A percentile compares a stretch with the other conserved stretches of the same genome.
These are phyloP conservation scores for Chaenocephalus aceratus DNA, from an alignment of 2,113 vertebrate genomes.

Conservation along the genomic window DNA sequence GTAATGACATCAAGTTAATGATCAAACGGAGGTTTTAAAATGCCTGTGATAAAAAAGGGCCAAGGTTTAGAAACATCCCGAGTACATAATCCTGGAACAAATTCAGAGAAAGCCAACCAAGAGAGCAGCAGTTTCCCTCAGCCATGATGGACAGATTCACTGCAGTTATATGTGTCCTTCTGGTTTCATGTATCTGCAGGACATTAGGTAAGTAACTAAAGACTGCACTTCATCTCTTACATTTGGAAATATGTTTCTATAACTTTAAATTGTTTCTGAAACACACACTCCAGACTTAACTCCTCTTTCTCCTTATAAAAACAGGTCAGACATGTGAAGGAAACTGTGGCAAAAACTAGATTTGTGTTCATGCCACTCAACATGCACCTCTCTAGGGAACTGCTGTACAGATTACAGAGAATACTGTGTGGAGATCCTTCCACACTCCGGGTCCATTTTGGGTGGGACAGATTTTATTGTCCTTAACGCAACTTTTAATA, in stretches of 20 bases:
- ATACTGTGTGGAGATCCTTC: constrained; percentile 86
- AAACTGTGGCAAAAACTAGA: constrained; percentile 79
- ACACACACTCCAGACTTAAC: neutral
- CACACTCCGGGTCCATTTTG: constrained; percentile 90
- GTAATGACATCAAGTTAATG: constrained; percentile 55
- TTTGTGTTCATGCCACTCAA: constrained; percentile 89
- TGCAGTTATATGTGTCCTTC: constrained; percentile 30
- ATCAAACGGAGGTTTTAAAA: constrained; percentile 44
- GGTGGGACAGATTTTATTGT: constrained; percentile 90
- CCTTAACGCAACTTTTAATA: constrained; percentile 67
- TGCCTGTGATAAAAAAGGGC: constrained; percentile 16
- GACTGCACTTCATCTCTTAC: neutral
- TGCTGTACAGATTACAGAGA: constrained; percentile 88
- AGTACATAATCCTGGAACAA: constrained; percentile 32
- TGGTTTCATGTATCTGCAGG: constrained; percentile 50
- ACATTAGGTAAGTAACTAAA: constrained; percentile 50
- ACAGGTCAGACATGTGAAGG: constrained; percentile 84
- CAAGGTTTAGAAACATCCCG: constrained; percentile 53
- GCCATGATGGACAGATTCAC: constrained; percentile 40
- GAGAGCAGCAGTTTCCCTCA: neutral
- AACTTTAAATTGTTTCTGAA: neutral
- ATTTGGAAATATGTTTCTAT: neutral
- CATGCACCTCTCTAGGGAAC: constrained; percentile 82
- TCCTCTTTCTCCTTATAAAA: neutral
- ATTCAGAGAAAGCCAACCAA: neutral